Evolutionary conservation across 2,888 invertebrate genomes (phyloP).

Genomic region (Chrysolina oricalcia): DNA sequence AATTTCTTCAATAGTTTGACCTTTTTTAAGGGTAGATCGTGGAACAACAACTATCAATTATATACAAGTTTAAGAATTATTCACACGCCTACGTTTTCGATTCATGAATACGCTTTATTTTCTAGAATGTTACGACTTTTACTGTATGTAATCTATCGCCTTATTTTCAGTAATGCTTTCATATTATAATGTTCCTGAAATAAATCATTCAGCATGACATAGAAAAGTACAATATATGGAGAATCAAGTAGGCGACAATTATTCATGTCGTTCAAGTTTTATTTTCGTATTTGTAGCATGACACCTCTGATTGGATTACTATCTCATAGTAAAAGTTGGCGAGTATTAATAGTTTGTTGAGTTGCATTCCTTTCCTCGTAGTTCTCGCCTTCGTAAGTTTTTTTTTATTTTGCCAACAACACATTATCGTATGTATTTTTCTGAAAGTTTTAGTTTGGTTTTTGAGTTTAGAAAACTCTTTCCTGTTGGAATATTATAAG

Average conservation of each 20-base stretch:
- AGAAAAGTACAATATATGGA: background rate
- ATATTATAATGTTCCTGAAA: constrained; percentile 3
- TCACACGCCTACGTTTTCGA: background rate
- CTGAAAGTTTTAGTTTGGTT: background rate
- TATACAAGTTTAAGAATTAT: too few species aligned
- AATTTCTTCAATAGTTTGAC: too few species aligned
- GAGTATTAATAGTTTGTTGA: constrained; percentile 9
- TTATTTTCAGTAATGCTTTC: background rate
- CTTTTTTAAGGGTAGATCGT: too few species aligned
- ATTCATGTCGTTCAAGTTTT: constrained; percentile 10
- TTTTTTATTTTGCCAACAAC: background rate
- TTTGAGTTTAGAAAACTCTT: background rate
- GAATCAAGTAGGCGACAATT: constrained; percentile 16
- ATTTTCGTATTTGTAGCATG: constrained; percentile 19
- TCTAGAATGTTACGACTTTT: background rate
- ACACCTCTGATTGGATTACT: constrained; percentile 14
- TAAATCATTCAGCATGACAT: constrained; percentile 1
- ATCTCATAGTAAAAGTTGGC: constrained; percentile 14
- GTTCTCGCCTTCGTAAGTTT: background rate
- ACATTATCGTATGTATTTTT: background rate
- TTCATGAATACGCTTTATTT: background rate
- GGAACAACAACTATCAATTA: too few species aligned
- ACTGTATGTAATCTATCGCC: background rate
- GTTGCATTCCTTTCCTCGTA: constrained; percentile 6
- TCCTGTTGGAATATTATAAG: background rate